Base-by-base conservation (phyloP, 92 coral and sea anemone genomes). In the Paragorgia papillata region DNA sequence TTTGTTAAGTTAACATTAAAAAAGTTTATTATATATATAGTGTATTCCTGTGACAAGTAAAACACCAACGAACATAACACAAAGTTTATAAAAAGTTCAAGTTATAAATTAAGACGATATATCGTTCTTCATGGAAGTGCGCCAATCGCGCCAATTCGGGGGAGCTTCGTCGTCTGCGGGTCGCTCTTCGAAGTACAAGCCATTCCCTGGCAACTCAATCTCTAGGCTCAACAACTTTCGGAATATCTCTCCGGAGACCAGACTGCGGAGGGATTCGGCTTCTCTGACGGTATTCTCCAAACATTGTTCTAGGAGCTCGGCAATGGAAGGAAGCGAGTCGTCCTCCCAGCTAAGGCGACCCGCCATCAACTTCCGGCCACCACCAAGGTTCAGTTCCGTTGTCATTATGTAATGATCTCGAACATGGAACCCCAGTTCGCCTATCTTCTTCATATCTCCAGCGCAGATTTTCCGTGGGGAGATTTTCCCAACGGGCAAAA, bases 111-210 rank as follows among this genome's bases (percentile, higher is more conserved):
- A 46, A n/a, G n/a, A 46, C 2, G 53, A 15, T 7, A 15, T 15
- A 22, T 56, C 62, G 29, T 22, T 56, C 18, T 22, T 15, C 30
- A 56, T 28, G 1, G 14, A 56, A 22, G 33, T 13, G 28, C 62
- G 62, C 62, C 62, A 56, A 22, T 22, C 33, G 29, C 62, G 29
- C 62, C 62, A 56, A 31, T 56, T 56, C 2, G 62, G 62, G 7
- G 9, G 62, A 56, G 62, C 62, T 22, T 56, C 62, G 12, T 56
- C 62, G 29, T 28, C 62, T 9, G 8, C 18, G 5, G 62, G 62
- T 56, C 31, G 3, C 33, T 56, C 30, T 3, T 56, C 62, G 31
- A 56, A 56, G 62, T 56, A 22, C 31, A 7, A 17, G 3, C 62
- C 62, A 8, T 10, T 22, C 7, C 13, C 30, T 2, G 62, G 33